Evolutionary conservation across 2,888 invertebrate species (phyloP), one percentile per base, ranked within the genome.

Genomic region (Agrilus cyanescens): DNA sequence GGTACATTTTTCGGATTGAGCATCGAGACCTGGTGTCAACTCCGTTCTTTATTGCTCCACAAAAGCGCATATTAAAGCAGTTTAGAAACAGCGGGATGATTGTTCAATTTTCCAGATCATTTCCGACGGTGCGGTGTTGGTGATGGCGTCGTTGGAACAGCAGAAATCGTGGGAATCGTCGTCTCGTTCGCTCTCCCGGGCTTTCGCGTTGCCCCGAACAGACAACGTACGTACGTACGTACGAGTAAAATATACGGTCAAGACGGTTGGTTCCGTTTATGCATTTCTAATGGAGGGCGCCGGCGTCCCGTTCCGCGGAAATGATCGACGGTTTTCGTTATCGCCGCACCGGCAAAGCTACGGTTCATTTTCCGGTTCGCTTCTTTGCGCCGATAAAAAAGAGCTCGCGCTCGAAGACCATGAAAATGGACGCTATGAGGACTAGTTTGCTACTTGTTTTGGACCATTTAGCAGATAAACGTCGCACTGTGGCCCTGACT

Each of bases 291-390:
- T 66, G 65, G n/a, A n/a, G n/a, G n/a, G 64, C 55, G 54, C 50
- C 60, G 20, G 64, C 54, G 54, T 50, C 60, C 57, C 58, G 61
- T 58, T 58, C 55, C 55, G 60, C 62, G 67, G 67, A 68, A 68
- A 69, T 68, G 68, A 68, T 66, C 64, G 65, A 69, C 61, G 60
- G 67, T 60, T 64, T 63, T 66, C 63, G 25, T 66, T 65, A 66
- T 66, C 66, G 64, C 67, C 67, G 60, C 67, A 65, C 63, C 67
- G 67, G 61, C 57, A 25, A 25, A 25, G 25, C 25, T 25, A 25
- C 25, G 25, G 66, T 67, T 68, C 67, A 68, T 68, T 68, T 68
- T 68, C 68, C 68, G 66, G 66, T 66, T 60, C 67, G 66, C 65
- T 66, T 67, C 25, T 25, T 25, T 2, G 61, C 53, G 53, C 50